phyloP scores from a whole-genome alignment of 2,888 invertebrate genomes.

The Drosophila helvetica region DNA sequence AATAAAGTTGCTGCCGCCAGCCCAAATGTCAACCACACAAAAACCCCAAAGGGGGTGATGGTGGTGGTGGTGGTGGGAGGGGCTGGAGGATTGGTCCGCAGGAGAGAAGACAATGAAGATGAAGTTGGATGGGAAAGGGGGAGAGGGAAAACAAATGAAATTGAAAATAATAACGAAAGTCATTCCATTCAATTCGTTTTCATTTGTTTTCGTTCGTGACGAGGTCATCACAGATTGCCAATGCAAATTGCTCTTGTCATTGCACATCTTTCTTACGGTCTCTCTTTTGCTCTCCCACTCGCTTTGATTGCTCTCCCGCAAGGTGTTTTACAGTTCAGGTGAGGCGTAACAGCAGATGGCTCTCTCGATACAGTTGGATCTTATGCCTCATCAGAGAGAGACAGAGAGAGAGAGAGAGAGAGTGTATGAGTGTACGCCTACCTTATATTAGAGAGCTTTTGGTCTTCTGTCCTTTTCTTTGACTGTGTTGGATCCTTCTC shows the following conservation, averaged over 20 bases:
- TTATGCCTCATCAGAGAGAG: not conserved
- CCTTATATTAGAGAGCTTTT: not conserved
- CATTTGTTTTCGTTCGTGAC: constrained; percentile 69
- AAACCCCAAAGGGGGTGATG: constrained; percentile 58
- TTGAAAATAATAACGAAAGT: constrained; percentile 78
- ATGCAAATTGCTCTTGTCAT: constrained; percentile 68
- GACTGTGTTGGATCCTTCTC: not conserved
- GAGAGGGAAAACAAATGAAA: constrained; percentile 56
- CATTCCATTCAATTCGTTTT: constrained; percentile 56
- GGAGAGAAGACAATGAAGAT: constrained; percentile 25
- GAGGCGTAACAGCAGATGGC: not conserved
- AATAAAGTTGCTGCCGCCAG: constrained; percentile 66
- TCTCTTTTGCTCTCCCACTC: not conserved
- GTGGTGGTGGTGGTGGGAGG: constrained; percentile 27
- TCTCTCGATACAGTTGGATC: not conserved
- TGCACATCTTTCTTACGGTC: constrained; percentile 32
- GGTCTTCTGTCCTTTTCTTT: constrained; percentile 18
- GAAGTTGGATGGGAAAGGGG: not conserved
- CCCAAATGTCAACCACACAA: constrained; percentile 48
- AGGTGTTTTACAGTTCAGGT: not conserved
- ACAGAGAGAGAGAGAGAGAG: too few relatives aligned
- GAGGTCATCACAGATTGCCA: constrained; percentile 78
- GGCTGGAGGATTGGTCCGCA: not conserved
- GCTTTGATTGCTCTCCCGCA: not conserved
- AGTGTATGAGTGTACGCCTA: not conserved